Evolutionary conservation across 2,113 vertebrate genomes (phyloP), one percentile per base, ranked within the genome.

Genomic region (Chitala chitala): DNA sequence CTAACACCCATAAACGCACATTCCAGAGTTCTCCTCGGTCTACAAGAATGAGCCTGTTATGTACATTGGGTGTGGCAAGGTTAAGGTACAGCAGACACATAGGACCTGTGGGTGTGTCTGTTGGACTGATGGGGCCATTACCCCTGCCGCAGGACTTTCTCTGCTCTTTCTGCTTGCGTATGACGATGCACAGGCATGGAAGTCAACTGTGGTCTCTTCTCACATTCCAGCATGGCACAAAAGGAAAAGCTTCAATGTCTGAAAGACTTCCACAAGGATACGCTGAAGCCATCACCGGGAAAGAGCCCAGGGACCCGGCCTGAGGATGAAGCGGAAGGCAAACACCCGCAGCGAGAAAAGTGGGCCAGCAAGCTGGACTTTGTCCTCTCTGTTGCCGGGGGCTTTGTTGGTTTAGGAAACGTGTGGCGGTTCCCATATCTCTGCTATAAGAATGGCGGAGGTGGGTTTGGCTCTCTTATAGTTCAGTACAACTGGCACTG

Each of bases 371-470:
- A 96, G 89, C 91, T 99, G 79, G 97, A 99, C 92, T 99, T 99
- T 87, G 88, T 99, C 85, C 92, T 99, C 58, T 99, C 97, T 0
- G 97, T 99, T 74, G 97, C 97, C 0, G 97, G 97, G 0, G 97
- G 97, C 50, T 98, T 99, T 48, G 96, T 99, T 20, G 97, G 97
- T 65, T 93, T 99, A 80, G 97, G 97, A 84, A 99, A 98, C 0
- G 95, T 99, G 71, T 99, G 97, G 97, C 93, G 97, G 44, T 99
- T 99, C 83, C 97, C 97, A 2, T 98, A 98, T 90, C 97, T 99
- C 94, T 99, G 96, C 95, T 99, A 99, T 77, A 99, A 99, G 78
- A 99, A 99, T 10, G 97, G 97, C 81, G 97, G 97, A 95, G 97
- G 97, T 97, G 56, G n/a, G n/a, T n/a, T n/a, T n/a, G n/a, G n/a